Percentiles rank a stretch among this genome's conserved stretches.
Evolutionary conservation across 2,797 vertebrate genomes (phyloP).

Genomic region (Etheostoma perlongum): DNA sequence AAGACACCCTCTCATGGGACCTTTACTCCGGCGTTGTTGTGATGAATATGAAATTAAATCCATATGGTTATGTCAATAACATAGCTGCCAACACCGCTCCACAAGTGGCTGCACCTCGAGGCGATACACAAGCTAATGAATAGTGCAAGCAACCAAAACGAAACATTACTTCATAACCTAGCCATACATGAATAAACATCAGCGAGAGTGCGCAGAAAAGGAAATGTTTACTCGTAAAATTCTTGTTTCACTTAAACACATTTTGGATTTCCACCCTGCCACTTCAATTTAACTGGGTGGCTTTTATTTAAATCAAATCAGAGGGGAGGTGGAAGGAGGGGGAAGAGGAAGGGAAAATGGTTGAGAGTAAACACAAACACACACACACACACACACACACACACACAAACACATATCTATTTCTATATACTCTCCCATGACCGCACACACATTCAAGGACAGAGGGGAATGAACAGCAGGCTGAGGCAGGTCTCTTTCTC

Average conservation of each 20-base stretch:
- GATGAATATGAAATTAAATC: conserved; percentile 77
- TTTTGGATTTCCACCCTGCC: conserved; percentile 72
- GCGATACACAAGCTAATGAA: conserved; percentile 78
- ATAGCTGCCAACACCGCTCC: conserved; percentile 61
- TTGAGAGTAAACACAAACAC: conserved; percentile 55
- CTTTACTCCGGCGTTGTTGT: conserved; percentile 20
- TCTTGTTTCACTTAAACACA: conserved; percentile 71
- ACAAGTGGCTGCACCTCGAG: conserved; percentile 65
- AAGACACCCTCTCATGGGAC: conserved; percentile 22
- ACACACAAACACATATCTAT: conserved; percentile 46
- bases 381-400: background rate
- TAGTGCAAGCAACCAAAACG: conserved; percentile 77
- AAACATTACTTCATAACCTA: conserved; percentile 64
- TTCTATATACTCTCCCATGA: conserved; percentile 56
- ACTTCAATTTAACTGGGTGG: conserved; percentile 70
- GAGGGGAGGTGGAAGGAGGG: conserved; percentile 8
- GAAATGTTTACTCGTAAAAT: conserved; percentile 72
- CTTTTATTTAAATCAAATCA: conserved; percentile 74
- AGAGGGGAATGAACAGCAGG: conserved; percentile 74
- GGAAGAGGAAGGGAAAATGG: conserved; percentile 25
- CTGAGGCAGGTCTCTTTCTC: conserved; percentile 71
- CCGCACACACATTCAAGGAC: conserved; percentile 67
- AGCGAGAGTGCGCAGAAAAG: conserved; percentile 55
- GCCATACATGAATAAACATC: conserved; percentile 78
- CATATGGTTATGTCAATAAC: conserved; percentile 75